A percentile compares a stretch with the other conserved stretches of the same genome.
Conservation (phyloP, 2,113 vertebrate genomes). For the Balaeniceps rex region DNA sequence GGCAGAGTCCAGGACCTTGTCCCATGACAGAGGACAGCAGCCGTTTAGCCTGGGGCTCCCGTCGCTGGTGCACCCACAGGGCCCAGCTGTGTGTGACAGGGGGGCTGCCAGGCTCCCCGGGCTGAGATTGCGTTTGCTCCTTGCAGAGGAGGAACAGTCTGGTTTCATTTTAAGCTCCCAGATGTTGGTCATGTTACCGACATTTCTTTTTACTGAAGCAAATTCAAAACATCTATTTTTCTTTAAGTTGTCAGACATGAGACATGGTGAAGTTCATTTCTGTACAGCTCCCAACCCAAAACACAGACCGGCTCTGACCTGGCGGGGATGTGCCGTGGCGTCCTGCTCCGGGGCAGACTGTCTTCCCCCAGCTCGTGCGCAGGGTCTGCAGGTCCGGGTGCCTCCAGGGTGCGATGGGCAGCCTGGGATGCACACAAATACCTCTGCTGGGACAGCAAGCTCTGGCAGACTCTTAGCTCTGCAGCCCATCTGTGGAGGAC, state of each 20-base stretch:
- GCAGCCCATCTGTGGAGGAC: background rate
- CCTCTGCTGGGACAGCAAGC: background rate
- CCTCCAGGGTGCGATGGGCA: no score
- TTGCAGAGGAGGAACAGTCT: background rate
- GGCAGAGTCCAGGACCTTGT: background rate
- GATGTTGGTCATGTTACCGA: background rate
- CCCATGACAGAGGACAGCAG: background rate
- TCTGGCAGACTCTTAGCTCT: background rate
- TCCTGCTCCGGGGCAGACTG: accelerated
- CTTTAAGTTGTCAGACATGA: background rate
- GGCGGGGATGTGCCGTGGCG: background rate
- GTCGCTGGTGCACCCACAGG: background rate
- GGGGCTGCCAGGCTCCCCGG: background rate
- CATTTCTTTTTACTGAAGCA: background rate
- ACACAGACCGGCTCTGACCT: background rate
- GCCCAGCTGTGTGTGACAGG: background rate
- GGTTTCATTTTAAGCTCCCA: background rate
- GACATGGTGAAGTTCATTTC: background rate
- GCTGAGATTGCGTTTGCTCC: background rate
- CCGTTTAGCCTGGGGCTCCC: accelerated
- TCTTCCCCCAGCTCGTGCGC: accelerated
- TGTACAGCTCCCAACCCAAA: background rate
- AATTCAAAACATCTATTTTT: background rate
- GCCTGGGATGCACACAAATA: background rate
- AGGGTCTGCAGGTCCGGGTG: accelerated